Conservation (phyloP, 1,140 invertebrate species). For the Chrysopa pallens region DNA sequence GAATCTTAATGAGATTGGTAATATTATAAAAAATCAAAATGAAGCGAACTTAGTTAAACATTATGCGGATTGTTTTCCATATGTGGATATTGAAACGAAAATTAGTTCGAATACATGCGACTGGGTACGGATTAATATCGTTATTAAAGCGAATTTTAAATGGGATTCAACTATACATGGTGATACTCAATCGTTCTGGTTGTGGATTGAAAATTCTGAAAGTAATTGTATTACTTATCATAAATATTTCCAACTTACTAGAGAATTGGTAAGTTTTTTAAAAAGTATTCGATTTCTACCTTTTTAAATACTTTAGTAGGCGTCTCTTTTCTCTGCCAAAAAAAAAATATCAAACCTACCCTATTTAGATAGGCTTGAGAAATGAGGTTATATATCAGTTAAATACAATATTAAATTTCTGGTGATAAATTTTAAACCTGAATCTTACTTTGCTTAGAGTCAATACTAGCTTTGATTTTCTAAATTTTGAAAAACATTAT, state of each 20-base stretch:
- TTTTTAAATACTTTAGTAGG: too few species aligned
- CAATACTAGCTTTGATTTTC: too few species aligned
- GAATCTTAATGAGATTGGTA: slow-evolving; percentile 68
- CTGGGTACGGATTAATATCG: slow-evolving; percentile 68
- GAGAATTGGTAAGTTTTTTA: too few species aligned
- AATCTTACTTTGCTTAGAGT: too few species aligned
- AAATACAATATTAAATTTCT: too few species aligned
- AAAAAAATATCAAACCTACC: too few species aligned
- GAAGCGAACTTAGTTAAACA: slow-evolving; percentile 68
- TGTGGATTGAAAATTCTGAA: slow-evolving; percentile 94
- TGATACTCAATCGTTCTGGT: slow-evolving; percentile 80
- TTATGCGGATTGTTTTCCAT: slow-evolving; percentile 70
- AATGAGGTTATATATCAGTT: too few species aligned
- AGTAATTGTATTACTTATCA: slow-evolving; percentile 91
- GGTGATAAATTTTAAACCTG: too few species aligned
- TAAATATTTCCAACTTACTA: slow-evolving; percentile 32
- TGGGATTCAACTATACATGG: slow-evolving; percentile 88
- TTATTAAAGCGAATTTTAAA: slow-evolving; percentile 66
- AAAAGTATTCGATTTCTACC: too few species aligned
- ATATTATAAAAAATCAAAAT: slow-evolving; percentile 56
- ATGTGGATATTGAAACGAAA: slow-evolving; percentile 60
- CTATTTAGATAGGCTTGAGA: too few species aligned
- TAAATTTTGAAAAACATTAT: too few species aligned
- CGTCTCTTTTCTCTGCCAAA: too few species aligned
- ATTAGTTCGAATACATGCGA: slow-evolving; percentile 91